Evolutionary conservation across 35 echinoderm and acorn worm species (phyloP).

Genomic region (Stichopus chloronotus): DNA sequence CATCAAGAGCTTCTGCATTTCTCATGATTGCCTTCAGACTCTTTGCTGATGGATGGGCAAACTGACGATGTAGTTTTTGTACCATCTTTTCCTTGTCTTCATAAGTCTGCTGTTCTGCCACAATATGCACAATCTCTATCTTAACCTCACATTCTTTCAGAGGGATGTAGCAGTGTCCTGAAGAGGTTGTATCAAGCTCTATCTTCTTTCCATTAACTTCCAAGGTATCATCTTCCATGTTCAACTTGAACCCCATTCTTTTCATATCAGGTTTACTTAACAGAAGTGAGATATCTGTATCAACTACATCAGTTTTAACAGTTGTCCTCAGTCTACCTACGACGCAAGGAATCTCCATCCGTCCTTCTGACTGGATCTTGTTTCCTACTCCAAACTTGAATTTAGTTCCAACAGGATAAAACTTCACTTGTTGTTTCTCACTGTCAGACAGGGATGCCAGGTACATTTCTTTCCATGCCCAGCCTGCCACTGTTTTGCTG

Average conservation of each 20-base stretch:
- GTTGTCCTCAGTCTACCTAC: too few species aligned
- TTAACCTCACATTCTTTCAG: slow-evolving; percentile 58
- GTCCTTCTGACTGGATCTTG: too few species aligned
- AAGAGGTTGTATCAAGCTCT: slow-evolving; percentile 57
- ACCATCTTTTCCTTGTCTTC: slow-evolving; percentile 28
- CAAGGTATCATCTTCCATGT: slow-evolving; percentile 48
- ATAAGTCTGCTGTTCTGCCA: slow-evolving; percentile 19
- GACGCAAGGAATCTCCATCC: slow-evolving; percentile 37
- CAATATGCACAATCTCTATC: slow-evolving; percentile 51
- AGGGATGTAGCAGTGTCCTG: too few species aligned
- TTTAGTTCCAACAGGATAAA: slow-evolving; percentile 27
- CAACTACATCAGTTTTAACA: slow-evolving; percentile 63
- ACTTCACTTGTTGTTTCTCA: slow-evolving; percentile 46
- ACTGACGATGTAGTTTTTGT: neutral
- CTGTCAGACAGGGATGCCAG: neutral
- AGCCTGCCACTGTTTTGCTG: slow-evolving; percentile 6
- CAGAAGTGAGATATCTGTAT: slow-evolving; percentile 57
- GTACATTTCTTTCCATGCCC: slow-evolving; percentile 1
- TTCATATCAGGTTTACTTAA: slow-evolving; percentile 63
- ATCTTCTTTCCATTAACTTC: slow-evolving; percentile 56
- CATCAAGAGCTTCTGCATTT: slow-evolving; percentile 24
- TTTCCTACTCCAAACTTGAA: too few species aligned
- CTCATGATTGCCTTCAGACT: slow-evolving; percentile 51
- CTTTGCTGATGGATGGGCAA: neutral
- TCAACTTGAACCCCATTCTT: slow-evolving; percentile 31